Base-by-base conservation (phyloP, 2,797 vertebrate species). In the Thaleichthys pacificus region DNA sequence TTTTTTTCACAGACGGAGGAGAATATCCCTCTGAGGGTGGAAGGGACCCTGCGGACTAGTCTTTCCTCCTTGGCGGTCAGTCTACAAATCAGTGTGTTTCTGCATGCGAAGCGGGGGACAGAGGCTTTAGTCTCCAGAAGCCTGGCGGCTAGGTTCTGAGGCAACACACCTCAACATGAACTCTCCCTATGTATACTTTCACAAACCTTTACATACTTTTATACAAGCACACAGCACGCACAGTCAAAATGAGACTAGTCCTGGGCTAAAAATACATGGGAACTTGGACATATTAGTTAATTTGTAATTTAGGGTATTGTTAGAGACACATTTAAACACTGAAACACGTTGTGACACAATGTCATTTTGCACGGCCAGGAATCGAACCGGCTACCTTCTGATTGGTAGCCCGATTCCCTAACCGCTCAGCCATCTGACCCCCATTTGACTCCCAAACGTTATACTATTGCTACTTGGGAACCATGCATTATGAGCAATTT, bases 1-100 rank as follows among this genome's bases (percentile, higher is more conserved):
- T 19, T 42, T n/a, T 66, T 12, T 72, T 73, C 26, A 14, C 84
- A 93, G 92, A 89, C 73, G 5, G 92, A 93, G 4, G 93, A 94
- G 35, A 82, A 30, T 62, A 84, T 90, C 78, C 90, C 91, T 14
- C 82, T 94, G 76, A 89, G 85, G 75, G 88, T 89, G 69, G 92
- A 93, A 77, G 92, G 86, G 24, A 93, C 87, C 21, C 21, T 91
- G n/a, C 88, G 89, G 77, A 90, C 78, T 83, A 94, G 93, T 79
- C 14, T 92, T 61, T 92, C 91, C 15, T 94, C 93, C 67, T 80
- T 94, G 0, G 86, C 84, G 91, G 93, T 94, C 76, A 89, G 91
- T 91, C 76, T 81, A 15, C 73, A 0, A 68, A 17, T 84, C 1
- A 64, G 60, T 61, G 9, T 85, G 57, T 68, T 57, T 78, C 69